phyloP scores from a whole-genome alignment of 1,140 invertebrate species.

The Neotoxoptera formosana region DNA sequence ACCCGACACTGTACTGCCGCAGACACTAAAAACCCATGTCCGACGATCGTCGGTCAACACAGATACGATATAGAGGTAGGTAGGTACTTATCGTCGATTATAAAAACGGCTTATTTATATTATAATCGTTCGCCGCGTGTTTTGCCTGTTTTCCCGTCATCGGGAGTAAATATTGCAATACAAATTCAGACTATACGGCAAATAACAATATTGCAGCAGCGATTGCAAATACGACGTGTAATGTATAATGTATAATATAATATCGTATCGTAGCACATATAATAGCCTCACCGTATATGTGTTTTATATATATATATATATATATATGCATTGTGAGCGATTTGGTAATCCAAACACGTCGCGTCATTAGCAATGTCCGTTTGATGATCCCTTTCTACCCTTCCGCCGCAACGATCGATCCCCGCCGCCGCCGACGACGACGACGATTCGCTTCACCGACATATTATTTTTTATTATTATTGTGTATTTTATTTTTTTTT shows the following conservation, averaged over 20 bases:
- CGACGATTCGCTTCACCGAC: not conserved
- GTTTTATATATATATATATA: not conserved
- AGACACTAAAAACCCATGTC: not conserved
- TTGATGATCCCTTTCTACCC: not conserved
- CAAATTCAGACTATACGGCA: not conserved
- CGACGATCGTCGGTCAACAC: not conserved
- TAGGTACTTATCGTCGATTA: not conserved
- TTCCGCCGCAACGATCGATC: not conserved
- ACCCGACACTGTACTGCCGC: not conserved
- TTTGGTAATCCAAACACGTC: not conserved
- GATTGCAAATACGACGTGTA: not conserved
- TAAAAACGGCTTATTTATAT: not conserved
- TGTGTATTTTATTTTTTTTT: not conserved
- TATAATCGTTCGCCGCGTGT: too few relatives aligned
- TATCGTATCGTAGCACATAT: too few relatives aligned
- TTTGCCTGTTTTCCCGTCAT: not conserved
- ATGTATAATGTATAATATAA: not conserved
- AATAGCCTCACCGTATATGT: too few relatives aligned
- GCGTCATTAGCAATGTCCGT: not conserved
- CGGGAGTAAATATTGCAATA: not conserved
- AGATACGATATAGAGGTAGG: not conserved
- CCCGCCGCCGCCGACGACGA: not conserved
- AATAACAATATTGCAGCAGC: not conserved
- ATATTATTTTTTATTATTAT: not conserved
- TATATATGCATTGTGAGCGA: not conserved